These are phyloP conservation scores for Goniozus legneri DNA, from an alignment of 1,140 invertebrate species.

Conservation along the genomic window DNA sequence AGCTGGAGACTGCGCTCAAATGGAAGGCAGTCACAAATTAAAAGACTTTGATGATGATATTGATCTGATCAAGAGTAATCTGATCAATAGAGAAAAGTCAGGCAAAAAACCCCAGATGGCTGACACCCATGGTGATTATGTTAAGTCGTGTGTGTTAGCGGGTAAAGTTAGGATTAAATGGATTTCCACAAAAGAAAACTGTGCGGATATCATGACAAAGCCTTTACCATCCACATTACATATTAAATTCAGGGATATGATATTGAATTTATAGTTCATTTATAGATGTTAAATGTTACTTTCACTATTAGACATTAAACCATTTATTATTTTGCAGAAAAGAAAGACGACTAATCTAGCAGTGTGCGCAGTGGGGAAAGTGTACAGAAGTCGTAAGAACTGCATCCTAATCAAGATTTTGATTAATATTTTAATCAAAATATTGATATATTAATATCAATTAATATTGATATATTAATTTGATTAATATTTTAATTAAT, in stretches of 20 bases:
- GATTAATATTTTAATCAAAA: too few relatives aligned
- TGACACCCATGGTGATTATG: neutral
- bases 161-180: constrained; percentile 17
- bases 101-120: neutral
- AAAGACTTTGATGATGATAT: constrained; percentile 7
- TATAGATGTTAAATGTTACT: too few relatives aligned
- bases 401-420: too few relatives aligned
- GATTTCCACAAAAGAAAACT: constrained; percentile 20
- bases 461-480: too few relatives aligned
- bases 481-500: too few relatives aligned
- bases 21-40: constrained; percentile 7
- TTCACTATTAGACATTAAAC: too few relatives aligned
- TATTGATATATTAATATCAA: too few relatives aligned
- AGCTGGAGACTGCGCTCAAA: neutral
- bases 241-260: constrained; percentile 19
- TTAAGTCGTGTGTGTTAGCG: neutral
- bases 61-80: neutral
- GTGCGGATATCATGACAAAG: constrained; percentile 25
- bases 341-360: too few relatives aligned
- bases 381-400: too few relatives aligned
- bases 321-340: too few relatives aligned
- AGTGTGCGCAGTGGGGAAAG: too few relatives aligned
- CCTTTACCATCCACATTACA: constrained; percentile 12
- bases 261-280: constrained; percentile 19
- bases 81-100: neutral